A percentile compares a stretch with the other conserved stretches of the same genome.
Evolutionary conservation across 1,140 invertebrate species (phyloP).

Genomic region (Pentalonia nigronervosa): DNA sequence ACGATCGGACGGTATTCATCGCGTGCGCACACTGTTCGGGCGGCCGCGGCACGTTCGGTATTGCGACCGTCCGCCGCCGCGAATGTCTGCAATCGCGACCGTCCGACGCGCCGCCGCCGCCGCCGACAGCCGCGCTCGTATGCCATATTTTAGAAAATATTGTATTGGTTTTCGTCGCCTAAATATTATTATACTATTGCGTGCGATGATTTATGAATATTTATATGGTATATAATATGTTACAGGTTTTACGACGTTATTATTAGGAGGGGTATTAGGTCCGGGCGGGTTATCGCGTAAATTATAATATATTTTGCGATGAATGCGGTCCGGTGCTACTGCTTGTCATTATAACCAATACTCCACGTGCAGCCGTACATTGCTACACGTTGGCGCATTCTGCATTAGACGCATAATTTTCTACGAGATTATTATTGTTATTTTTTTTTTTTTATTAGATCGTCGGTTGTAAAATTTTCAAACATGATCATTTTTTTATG

Average conservation of each 20-base stretch:
- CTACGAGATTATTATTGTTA: no score
- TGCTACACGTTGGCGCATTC: no score
- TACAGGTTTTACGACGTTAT: no score
- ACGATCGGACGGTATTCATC: slow-evolving; percentile 46
- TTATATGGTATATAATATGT: not conserved
- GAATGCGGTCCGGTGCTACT: no score
- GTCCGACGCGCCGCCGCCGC: not conserved
- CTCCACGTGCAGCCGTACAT: no score
- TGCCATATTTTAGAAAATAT: not conserved
- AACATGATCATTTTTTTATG: no score
- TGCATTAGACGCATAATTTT: no score
- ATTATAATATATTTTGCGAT: not conserved
- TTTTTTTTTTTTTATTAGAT: no score
- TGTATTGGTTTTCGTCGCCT: not conserved
- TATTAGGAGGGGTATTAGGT: not conserved
- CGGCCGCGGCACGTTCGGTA: not conserved
- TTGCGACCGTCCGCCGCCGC: not conserved
- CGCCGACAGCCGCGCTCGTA: not conserved
- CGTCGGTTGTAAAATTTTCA: no score
- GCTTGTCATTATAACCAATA: no score
- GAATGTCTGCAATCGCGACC: not conserved
- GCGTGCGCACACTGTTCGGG: slow-evolving; percentile 9
- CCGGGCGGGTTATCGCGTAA: not conserved
- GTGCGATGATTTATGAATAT: not conserved
- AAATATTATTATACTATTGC: not conserved